Base-by-base conservation (phyloP, 2,797 vertebrate species). In the Protosalanx chinensis region DNA sequence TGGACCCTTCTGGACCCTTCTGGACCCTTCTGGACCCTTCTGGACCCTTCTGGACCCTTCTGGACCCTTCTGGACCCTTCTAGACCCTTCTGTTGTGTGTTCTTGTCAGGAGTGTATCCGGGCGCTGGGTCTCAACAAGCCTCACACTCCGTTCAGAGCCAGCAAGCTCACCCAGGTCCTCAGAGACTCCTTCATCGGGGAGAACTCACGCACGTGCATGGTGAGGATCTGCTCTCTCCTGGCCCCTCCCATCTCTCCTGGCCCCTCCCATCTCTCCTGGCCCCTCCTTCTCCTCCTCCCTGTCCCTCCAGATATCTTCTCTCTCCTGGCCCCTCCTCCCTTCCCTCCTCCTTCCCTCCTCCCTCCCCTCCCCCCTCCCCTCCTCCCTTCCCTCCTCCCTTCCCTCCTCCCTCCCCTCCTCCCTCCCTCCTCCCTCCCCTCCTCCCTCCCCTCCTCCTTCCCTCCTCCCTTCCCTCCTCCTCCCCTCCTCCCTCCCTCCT, bases 131-230 rank as follows among this genome's bases (percentile, higher is more conserved):
- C 95, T 94, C 78, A 98, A 98, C 91, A 97, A 98, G 88, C 94
- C 97, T 76, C 97, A 98, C 75, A 98, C 97, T 41, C 97, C 97
- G 0, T 98, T 98, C 86, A 93, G 97, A 93, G 97, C 97, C 82
- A 98, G 97, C 90, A 98, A 98, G 90, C 96, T 98, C 84, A 98
- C 97, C 79, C 97, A 98, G 91, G 97, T 98, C 88, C 93, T 98
- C 75, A 89, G 97, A 90, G 97, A 98, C 91, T 98, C 97, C n/a
- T 98, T 98, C 88, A 98, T 98, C 49, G 96, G 97, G 79, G 97
- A 98, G 90, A 98, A 98, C 80, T 98, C 97, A 3, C 94, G 97
- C 85, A 98, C 97, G 64, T 98, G 97, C 89, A 98, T 98, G 97
- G 97, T 98, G 88, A 93, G 87, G 23, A 27, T 85, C 29, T 7